Evolutionary conservation across 2,888 invertebrate species (phyloP), one percentile per base, ranked within the genome.

Genomic region (Ferdinandea cuprea): DNA sequence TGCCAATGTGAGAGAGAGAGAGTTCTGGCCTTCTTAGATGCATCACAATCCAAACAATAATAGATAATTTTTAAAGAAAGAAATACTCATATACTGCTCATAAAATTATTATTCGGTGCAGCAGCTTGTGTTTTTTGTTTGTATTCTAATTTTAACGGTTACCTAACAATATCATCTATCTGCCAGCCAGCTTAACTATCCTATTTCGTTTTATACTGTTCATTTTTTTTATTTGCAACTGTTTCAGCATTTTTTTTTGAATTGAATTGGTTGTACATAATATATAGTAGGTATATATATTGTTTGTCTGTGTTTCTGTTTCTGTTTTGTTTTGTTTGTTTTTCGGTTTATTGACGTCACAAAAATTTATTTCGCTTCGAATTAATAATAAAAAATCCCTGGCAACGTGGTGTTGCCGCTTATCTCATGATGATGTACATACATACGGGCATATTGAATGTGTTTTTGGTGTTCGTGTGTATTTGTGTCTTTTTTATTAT

Each of bases 281-380:
- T n/a, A n/a, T n/a, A n/a, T n/a, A n/a, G n/a, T n/a, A n/a, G n/a
- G n/a, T n/a, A n/a, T 54, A 4, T 32, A 8, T 32, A 15, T 59
- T 61, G 35, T 30, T 44, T 44, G 44, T 44, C 58, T 69, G 30
- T 17, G 69, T 78, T 66, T 19, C 35, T 78, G 65, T 80, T 72
- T 74, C 42, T 66, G 78, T 59, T 40, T 72, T 74, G 46, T 66
- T 79, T 59, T 40, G 65, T 78, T 79, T 46, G n/a, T 42, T 56
- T 68, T 76, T 88, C 87, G 86, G 87, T 88, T 90, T 90, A 88
- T 88, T 88, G 90, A 90, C 90, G 90, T 90, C 90, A 90, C 88
- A 90, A 90, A 90, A 90, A 90, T 90, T 88, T 87, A 87, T 87
- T 86, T 88, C 87, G 88, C 89, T 89, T 89, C 89, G 90, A 89